Conservation (phyloP, 2,888 invertebrate genomes). For the Holacanthella duospinosa region DNA sequence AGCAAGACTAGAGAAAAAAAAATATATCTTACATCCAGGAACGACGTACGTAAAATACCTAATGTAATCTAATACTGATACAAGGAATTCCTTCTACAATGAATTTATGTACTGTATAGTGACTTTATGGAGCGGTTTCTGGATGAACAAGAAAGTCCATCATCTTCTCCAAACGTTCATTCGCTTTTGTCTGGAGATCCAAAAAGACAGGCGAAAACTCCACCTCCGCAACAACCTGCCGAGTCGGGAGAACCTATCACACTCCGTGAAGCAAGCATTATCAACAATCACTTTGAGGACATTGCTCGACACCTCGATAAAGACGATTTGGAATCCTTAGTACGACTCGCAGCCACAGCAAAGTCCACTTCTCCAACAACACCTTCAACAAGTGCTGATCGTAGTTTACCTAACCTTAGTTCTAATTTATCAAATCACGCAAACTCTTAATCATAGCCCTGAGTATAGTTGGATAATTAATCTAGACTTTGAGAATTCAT, state of each 20-base stretch:
- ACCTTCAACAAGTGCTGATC: background rate
- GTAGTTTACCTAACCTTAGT: background rate
- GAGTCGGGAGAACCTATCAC: conserved; percentile 1
- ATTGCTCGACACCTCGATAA: conserved; percentile 36
- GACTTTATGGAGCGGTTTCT: conserved; percentile 89
- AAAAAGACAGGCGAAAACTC: conserved; percentile 41
- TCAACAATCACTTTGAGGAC: conserved; percentile 34
- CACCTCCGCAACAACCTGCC: conserved; percentile 20
- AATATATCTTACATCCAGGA: conserved; percentile 81
- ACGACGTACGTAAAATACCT: conserved; percentile 54
- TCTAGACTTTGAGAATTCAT: too few relatives aligned
- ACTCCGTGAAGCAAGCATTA: conserved; percentile 19
- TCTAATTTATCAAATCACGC: too few relatives aligned
- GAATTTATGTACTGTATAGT: conserved; percentile 39
- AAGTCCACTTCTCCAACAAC: background rate
- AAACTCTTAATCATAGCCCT: too few relatives aligned
- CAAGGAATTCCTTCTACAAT: background rate
- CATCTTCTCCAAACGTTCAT: conserved; percentile 59
- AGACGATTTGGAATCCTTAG: conserved; percentile 36
- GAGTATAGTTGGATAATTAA: too few relatives aligned
- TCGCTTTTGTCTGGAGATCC: conserved; percentile 44
- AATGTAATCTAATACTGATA: background rate
- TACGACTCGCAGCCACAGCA: conserved; percentile 33
- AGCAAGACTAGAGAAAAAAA: conserved; percentile 79
- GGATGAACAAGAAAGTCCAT: conserved; percentile 63